phyloP scores from a whole-genome alignment of 2,797 vertebrate genomes.

The Anomalospiza imberbis region DNA sequence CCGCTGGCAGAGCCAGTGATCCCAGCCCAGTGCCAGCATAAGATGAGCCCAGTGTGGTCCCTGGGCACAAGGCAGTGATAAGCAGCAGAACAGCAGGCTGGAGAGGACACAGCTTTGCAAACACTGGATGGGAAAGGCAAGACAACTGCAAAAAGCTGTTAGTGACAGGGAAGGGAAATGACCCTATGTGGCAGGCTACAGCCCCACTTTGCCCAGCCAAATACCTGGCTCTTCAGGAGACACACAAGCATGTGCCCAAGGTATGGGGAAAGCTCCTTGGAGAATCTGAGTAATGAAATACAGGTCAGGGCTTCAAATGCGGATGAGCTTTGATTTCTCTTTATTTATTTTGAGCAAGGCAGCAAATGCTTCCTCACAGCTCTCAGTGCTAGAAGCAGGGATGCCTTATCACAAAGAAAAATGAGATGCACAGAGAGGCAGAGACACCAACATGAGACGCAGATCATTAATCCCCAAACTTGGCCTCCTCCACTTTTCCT shows the following conservation, averaged over 20 bases:
- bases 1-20: background rate
- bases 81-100: background rate
- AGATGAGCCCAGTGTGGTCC: background rate
- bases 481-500: background rate
- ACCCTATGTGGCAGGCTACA: background rate
- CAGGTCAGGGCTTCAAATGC: background rate
- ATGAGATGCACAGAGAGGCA: background rate
- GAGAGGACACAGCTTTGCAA: background rate
- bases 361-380: background rate
- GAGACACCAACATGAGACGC: background rate
- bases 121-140: background rate
- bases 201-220: background rate
- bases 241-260: background rate
- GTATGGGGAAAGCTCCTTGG: background rate
- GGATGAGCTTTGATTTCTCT: background rate
- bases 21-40: fast-evolving
- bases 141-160: background rate
- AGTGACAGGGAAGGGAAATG: background rate
- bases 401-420: background rate
- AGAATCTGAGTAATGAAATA: background rate
- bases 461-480: background rate
- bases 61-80: background rate
- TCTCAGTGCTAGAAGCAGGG: background rate
- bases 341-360: background rate
- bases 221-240: background rate